Percentiles rank a stretch among this genome's conserved stretches.
These are phyloP conservation scores for Celastrina argiolus DNA, from an alignment of 2,888 invertebrate genomes.

Conservation along the genomic window DNA sequence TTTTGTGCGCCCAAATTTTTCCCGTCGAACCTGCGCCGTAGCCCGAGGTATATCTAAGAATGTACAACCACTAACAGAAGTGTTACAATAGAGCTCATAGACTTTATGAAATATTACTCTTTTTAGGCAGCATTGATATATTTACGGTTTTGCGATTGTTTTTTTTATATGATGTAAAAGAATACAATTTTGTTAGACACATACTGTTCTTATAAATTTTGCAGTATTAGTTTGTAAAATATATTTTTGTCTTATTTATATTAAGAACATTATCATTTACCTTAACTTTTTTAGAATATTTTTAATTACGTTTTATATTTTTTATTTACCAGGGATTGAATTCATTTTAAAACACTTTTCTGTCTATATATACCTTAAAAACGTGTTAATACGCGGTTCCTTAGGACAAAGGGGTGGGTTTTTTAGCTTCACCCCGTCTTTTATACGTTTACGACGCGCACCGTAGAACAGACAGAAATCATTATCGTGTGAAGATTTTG, in stretches of 20 bases:
- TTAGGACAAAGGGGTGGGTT: slow-evolving; percentile 50
- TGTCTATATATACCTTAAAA: slow-evolving; percentile 33
- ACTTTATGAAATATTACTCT: neutral
- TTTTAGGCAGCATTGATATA: neutral
- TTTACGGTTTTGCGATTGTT: neutral
- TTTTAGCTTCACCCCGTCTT: slow-evolving; percentile 46
- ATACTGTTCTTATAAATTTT: too few relatives aligned
- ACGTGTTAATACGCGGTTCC: slow-evolving; percentile 56
- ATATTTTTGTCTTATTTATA: too few relatives aligned
- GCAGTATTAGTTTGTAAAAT: too few relatives aligned
- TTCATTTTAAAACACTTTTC: slow-evolving; percentile 25
- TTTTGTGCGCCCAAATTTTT: slow-evolving; percentile 45
- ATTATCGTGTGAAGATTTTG: slow-evolving; percentile 42
- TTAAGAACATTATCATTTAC: too few relatives aligned
- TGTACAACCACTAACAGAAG: slow-evolving; percentile 40
- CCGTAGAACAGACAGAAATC: slow-evolving; percentile 47
- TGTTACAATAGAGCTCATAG: slow-evolving; percentile 12
- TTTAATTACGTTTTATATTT: neutral
- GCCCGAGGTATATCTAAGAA: slow-evolving; percentile 46
- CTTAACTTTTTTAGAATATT: too few relatives aligned
- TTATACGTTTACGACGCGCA: slow-evolving; percentile 54
- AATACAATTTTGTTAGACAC: too few relatives aligned
- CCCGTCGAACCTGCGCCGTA: slow-evolving; percentile 36
- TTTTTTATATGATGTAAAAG: too few relatives aligned
- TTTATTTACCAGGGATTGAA: neutral